phyloP scores from a whole-genome alignment of 2,113 vertebrate species.

The Cephalopterus ornatus region DNA sequence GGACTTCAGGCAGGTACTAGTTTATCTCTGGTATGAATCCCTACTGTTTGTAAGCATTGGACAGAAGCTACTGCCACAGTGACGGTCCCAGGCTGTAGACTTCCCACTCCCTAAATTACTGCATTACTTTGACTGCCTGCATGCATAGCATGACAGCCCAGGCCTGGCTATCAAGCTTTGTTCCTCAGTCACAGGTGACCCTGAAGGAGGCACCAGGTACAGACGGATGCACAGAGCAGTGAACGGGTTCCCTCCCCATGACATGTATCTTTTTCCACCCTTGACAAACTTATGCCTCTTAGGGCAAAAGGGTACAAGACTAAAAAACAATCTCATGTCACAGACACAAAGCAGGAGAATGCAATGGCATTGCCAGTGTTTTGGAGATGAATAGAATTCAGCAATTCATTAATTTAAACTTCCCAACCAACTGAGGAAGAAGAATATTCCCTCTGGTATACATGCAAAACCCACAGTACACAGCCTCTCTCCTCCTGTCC shows the following conservation, averaged over 20 bases:
- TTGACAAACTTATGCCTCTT: neutral
- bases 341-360: neutral
- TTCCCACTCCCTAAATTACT: neutral
- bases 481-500: neutral
- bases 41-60: neutral
- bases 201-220: neutral
- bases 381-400: neutral
- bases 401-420: neutral
- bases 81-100: neutral
- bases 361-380: neutral
- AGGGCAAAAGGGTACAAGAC: neutral
- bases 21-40: neutral
- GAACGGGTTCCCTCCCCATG: neutral
- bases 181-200: neutral
- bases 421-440: fast-evolving
- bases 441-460: neutral
- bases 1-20: neutral
- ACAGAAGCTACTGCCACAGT: neutral
- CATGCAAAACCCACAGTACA: neutral
- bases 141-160: neutral
- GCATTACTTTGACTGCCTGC: neutral
- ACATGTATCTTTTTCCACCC: fast-evolving
- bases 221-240: fast-evolving
- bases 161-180: neutral
- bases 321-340: neutral